Evolutionary conservation across 2,113 vertebrate species (phyloP).

Genomic region (Poeciliopsis retropinna): DNA sequence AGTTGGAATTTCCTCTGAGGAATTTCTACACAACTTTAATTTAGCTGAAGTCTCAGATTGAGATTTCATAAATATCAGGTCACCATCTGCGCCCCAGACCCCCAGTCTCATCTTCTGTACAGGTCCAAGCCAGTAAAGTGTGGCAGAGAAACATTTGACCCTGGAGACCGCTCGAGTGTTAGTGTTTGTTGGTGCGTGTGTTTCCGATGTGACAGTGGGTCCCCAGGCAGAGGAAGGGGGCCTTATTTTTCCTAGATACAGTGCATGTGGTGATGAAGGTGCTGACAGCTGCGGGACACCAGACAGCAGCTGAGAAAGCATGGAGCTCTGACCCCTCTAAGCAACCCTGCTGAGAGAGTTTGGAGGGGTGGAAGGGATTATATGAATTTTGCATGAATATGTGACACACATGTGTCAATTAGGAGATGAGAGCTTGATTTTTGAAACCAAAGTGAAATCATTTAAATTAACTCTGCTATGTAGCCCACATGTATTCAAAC

Average conservation of each 20-base stretch:
- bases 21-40: slow-evolving; percentile 11
- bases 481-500: background rate
- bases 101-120: slow-evolving; percentile 30
- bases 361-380: slow-evolving; percentile 21
- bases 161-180: slow-evolving; percentile 9
- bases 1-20: slow-evolving; percentile 39
- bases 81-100: slow-evolving; percentile 49
- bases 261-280: slow-evolving; percentile 42
- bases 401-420: slow-evolving; percentile 24
- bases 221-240: slow-evolving; percentile 17
- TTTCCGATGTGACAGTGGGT: slow-evolving; percentile 27
- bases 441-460: background rate
- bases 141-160: slow-evolving; percentile 44
- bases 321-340: slow-evolving; percentile 37
- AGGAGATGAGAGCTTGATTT: background rate
- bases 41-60: slow-evolving; percentile 44
- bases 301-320: slow-evolving; percentile 75
- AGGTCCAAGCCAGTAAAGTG: slow-evolving; percentile 34
- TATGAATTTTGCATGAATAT: slow-evolving; percentile 46
- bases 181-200: slow-evolving; percentile 4
- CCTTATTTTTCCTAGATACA: slow-evolving; percentile 29
- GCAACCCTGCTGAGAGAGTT: slow-evolving; percentile 43
- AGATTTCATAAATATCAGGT: slow-evolving; percentile 42
- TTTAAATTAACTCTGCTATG: too few relatives aligned
- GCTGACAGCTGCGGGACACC: slow-evolving; percentile 69